These are phyloP conservation scores for Diabrotica virgifera DNA, from an alignment of 1,140 invertebrate species.

Conservation along the genomic window DNA sequence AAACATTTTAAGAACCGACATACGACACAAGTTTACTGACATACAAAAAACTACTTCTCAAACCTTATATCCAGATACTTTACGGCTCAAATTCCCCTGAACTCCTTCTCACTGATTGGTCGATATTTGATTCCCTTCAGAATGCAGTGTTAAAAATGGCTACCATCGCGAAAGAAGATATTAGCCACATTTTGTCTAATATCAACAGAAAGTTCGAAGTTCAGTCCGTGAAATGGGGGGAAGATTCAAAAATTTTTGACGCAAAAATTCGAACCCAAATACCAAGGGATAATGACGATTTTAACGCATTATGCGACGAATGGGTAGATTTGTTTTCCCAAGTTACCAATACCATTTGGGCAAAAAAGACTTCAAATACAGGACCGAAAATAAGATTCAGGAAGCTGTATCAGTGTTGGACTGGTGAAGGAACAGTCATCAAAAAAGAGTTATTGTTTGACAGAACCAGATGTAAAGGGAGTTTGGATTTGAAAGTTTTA, in stretches of 20 bases:
- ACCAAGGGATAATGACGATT: constrained; percentile 40
- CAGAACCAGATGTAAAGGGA: constrained; percentile 42
- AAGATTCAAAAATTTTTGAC: constrained; percentile 42
- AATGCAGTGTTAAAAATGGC: constrained; percentile 36
- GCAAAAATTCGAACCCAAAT: constrained; percentile 46
- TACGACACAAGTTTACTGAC: not conserved
- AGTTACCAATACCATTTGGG: constrained; percentile 45
- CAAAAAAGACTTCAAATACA: constrained; percentile 47
- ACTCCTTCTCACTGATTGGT: constrained; percentile 15
- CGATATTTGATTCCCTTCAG: constrained; percentile 31
- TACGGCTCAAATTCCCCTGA: not conserved
- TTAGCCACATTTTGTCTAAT: constrained; percentile 33
- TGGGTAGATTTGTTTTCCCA: constrained; percentile 47
- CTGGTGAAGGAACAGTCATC: constrained; percentile 36
- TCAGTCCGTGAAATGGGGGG: constrained; percentile 40
- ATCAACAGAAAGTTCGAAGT: constrained; percentile 45
- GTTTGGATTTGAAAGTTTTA: constrained; percentile 46
- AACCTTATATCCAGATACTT: not conserved
- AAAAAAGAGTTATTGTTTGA: constrained; percentile 46
- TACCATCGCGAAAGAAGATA: constrained; percentile 31
- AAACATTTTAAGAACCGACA: not conserved
- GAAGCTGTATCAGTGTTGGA: constrained; percentile 48
- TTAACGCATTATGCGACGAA: constrained; percentile 44
- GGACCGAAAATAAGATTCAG: constrained; percentile 47
- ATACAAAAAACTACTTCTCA: not conserved